Evolutionary conservation across 1,140 invertebrate genomes (phyloP).

Genomic region (Zaprionus tsacasi): DNA sequence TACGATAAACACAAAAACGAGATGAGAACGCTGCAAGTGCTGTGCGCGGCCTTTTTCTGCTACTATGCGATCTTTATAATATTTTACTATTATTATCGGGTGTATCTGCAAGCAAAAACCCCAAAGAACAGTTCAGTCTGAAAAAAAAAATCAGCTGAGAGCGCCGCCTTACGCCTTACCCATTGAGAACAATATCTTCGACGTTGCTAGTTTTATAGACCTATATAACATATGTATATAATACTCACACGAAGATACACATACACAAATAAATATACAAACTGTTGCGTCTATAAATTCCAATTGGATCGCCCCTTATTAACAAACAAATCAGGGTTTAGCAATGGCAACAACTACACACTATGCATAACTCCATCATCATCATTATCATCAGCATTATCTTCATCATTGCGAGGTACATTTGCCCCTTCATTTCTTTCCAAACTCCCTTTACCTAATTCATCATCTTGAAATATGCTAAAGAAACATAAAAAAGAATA

Average conservation of each 20-base stretch:
- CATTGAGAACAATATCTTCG: slow-evolving; percentile 68
- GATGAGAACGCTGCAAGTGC: slow-evolving; percentile 67
- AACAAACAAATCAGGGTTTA: slow-evolving; percentile 30
- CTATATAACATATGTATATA: too few relatives aligned
- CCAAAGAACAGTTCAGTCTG: slow-evolving; percentile 4
- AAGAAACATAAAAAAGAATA: background rate
- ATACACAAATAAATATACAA: too few relatives aligned
- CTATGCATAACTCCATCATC: slow-evolving; percentile 52
- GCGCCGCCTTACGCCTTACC: slow-evolving; percentile 46
- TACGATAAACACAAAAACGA: slow-evolving; percentile 21
- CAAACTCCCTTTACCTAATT: slow-evolving; percentile 24
- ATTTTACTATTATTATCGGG: slow-evolving; percentile 77
- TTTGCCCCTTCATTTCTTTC: background rate
- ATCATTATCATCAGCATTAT: slow-evolving; percentile 25
- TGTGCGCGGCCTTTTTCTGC: slow-evolving; percentile 61
- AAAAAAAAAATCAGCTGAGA: slow-evolving; percentile 26
- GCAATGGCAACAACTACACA: slow-evolving; percentile 57
- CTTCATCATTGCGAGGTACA: slow-evolving; percentile 17
- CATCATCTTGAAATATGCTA: slow-evolving; percentile 54
- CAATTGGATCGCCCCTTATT: slow-evolving; percentile 51
- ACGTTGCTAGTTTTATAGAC: slow-evolving; percentile 47
- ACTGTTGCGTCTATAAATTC: slow-evolving; percentile 58
- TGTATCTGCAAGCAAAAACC: slow-evolving; percentile 47
- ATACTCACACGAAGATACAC: too few relatives aligned
- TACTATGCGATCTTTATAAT: slow-evolving; percentile 73